phyloP scores from a whole-genome alignment of 1,140 invertebrate genomes.

The Cheumatopsyche charites region DNA sequence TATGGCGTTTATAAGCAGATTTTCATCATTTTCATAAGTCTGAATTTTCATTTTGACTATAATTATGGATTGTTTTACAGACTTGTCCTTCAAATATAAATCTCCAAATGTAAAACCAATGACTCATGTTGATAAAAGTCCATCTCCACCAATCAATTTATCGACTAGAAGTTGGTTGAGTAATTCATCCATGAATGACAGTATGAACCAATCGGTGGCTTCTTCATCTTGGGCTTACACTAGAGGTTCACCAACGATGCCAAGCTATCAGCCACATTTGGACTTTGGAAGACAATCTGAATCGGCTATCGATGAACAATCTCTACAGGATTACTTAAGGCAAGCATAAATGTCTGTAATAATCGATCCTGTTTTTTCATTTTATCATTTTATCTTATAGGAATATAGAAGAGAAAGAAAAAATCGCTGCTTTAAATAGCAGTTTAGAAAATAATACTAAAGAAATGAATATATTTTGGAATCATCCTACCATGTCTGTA shows the following conservation, averaged over 20 bases:
- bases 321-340: constrained; percentile 56
- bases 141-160: constrained; percentile 30
- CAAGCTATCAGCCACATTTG: constrained; percentile 43
- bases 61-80: constrained; percentile 19
- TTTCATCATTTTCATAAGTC: constrained; percentile 8
- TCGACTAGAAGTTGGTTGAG: constrained; percentile 41
- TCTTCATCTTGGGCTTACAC: constrained; percentile 45
- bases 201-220: constrained; percentile 36
- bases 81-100: constrained; percentile 43
- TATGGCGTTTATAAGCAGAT: not conserved
- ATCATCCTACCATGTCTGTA: constrained; percentile 62
- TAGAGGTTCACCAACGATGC: constrained; percentile 41
- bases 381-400: constrained; percentile 34
- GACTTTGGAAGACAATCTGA: constrained; percentile 36
- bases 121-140: not conserved
- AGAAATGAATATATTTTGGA: constrained; percentile 63
- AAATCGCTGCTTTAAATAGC: constrained; percentile 49
- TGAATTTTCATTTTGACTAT: constrained; percentile 1
- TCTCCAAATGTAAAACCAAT: not conserved
- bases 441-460: constrained; percentile 48
- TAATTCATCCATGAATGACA: constrained; percentile 34
- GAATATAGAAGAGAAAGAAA: constrained; percentile 43
- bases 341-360: constrained; percentile 40
- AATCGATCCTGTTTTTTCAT: constrained; percentile 45
- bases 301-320: constrained; percentile 56